Evolutionary conservation across 2,113 vertebrate genomes (phyloP), one percentile per base, ranked within the genome.

Genomic region (Azemiops feae): DNA sequence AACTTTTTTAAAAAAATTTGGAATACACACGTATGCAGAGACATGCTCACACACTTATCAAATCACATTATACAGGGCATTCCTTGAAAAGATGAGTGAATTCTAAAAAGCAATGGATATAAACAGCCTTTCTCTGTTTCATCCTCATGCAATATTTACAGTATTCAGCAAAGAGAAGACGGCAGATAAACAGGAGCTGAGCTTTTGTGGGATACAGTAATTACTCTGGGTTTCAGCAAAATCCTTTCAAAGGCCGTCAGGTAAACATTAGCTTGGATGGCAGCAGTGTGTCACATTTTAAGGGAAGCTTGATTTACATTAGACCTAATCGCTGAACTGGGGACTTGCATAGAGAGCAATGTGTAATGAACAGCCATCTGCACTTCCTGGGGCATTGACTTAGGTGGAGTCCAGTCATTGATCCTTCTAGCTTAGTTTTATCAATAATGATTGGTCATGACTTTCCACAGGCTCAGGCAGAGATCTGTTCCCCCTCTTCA

Each of bases 171-270:
- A 93, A 96, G 95, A 94, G 93, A 34, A 94, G 95, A 95, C 94
- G 95, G 96, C 25, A 92, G 9, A 0, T 94, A 64, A 85, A 90
- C 92, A 55, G 87, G 96, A 97, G 97, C 97, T 97, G 97, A 97
- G 97, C 97, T 97, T 90, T 98, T 96, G 96, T 95, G 91, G 94
- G 96, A 81, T 81, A 81, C 16, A 81, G 97, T 97, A 97, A 98
- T 98, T 97, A 97, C 96, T 97, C 97, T 94, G 96, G 95, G 97
- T 97, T 96, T 96, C 87, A 60, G 96, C 94, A 94, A 96, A 96
- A 97, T 94, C 95, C 93, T 43, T 94, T 94, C 93, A 54, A 92
- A 96, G 94, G 94, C 97, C 95, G 97, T 95, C 96, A 97, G 96
- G 97, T 97, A 95, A 97, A 96, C 93, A 96, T 92, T 94, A 85